Evolutionary conservation across 2,797 vertebrate species (phyloP).

Genomic region (Tokudaia tokunoshimensis): DNA sequence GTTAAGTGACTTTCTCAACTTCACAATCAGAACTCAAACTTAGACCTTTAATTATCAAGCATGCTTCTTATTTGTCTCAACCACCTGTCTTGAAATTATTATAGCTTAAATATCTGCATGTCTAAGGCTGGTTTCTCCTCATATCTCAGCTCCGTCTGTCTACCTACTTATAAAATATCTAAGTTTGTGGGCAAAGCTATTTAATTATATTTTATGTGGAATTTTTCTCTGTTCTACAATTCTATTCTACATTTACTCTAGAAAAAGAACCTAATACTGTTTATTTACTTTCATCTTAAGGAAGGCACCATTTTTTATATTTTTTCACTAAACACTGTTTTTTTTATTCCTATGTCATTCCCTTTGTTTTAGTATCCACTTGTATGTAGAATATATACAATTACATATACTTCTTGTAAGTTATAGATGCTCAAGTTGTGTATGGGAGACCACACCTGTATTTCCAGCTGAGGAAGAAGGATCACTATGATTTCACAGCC

Average conservation of each 20-base stretch:
- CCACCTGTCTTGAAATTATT: background rate
- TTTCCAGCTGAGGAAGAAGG: background rate
- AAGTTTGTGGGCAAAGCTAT: background rate
- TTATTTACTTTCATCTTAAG: background rate
- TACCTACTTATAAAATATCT: background rate
- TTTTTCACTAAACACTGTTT: background rate
- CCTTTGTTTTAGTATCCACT: background rate
- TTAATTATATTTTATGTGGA: background rate
- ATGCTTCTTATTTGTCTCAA: background rate
- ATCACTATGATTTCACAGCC: background rate
- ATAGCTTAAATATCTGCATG: background rate
- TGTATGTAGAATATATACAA: background rate
- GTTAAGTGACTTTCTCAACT: background rate
- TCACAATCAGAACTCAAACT: background rate
- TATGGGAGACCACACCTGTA: background rate
- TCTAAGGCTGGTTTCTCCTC: background rate
- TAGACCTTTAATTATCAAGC: background rate
- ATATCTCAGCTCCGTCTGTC: background rate
- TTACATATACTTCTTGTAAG: background rate
- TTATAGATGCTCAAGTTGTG: background rate
- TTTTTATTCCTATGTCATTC: background rate
- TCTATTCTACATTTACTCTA: slow-evolving; percentile 2
- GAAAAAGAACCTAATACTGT: background rate
- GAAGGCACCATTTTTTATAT: background rate
- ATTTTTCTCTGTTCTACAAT: background rate